A percentile compares a stretch with the other conserved stretches of the same genome.
phyloP scores from a whole-genome alignment of 1,140 invertebrate species.

The Lepidostoma basale region DNA sequence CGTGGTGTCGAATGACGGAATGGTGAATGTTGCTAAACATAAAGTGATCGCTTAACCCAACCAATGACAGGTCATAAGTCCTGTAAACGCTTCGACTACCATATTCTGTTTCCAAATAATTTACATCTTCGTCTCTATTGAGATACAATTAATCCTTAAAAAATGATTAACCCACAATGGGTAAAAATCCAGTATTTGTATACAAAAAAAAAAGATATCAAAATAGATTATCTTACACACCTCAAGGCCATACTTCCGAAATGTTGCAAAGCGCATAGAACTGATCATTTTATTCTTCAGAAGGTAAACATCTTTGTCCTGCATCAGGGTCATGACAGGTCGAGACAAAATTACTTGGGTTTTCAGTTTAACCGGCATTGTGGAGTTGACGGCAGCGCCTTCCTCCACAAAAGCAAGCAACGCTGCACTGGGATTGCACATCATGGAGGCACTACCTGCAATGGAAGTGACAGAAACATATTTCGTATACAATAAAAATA shows the following conservation, averaged over 20 bases:
- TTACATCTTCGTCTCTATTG: too few relatives aligned
- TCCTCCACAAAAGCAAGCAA: conserved; percentile 61
- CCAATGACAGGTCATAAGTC: too few relatives aligned
- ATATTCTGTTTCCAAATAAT: too few relatives aligned
- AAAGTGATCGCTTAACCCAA: too few relatives aligned
- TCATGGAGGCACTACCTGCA: conserved; percentile 66
- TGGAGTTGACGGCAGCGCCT: conserved; percentile 49
- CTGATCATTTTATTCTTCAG: conserved; percentile 55
- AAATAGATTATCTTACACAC: conserved; percentile 40
- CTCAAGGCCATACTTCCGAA: conserved; percentile 58
- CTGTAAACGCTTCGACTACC: too few relatives aligned
- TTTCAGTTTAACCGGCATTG: conserved; percentile 49
- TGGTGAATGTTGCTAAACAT: too few relatives aligned
- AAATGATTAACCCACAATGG: too few relatives aligned
- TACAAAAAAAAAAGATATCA: background rate
- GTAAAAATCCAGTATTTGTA: too few relatives aligned
- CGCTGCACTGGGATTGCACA: conserved; percentile 83
- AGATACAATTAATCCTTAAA: too few relatives aligned
- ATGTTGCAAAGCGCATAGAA: conserved; percentile 53
- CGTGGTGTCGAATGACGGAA: too few relatives aligned
- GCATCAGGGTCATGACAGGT: conserved; percentile 54
- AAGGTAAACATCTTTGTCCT: conserved; percentile 50
- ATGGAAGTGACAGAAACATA: too few relatives aligned
- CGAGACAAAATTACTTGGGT: conserved; percentile 50
- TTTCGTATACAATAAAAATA: too few relatives aligned